These are phyloP conservation scores for Catagonus wagneri DNA, from an alignment of 2,113 vertebrate genomes.

Conservation along the genomic window DNA sequence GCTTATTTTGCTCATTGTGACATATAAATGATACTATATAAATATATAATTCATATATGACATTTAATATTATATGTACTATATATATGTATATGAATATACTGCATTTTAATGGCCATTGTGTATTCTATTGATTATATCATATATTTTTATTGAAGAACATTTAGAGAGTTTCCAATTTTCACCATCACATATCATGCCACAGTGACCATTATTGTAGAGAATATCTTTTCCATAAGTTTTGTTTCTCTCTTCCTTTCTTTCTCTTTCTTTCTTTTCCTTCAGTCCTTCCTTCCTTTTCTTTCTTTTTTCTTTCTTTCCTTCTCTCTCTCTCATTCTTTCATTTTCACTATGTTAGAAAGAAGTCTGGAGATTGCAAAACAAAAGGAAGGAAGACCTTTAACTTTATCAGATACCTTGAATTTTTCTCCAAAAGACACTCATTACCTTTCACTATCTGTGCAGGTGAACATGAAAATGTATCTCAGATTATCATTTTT, in stretches of 20 bases:
- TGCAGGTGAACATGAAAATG: background rate
- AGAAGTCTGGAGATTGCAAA: background rate
- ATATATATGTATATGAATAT: too few relatives aligned
- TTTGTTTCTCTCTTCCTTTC: background rate
- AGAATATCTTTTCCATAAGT: background rate
- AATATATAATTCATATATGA: background rate
- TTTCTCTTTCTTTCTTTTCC: accelerated
- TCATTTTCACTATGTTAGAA: background rate
- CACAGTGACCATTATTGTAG: background rate
- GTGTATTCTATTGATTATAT: background rate
- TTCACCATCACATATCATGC: background rate
- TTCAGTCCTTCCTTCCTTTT: too few relatives aligned
- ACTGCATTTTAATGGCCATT: background rate
- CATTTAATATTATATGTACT: background rate
- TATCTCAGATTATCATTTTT: background rate
- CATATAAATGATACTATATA: background rate
- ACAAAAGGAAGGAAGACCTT: background rate
- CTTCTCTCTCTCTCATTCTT: background rate
- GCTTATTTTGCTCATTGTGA: background rate
- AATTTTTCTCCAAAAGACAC: background rate
- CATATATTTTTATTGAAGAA: background rate
- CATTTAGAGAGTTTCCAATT: background rate
- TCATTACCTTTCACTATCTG: background rate
- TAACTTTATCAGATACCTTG: background rate
- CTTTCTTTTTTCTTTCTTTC: too few relatives aligned